Base-by-base conservation (phyloP, 2,888 invertebrate species). In the Cephus pygmeus region DNA sequence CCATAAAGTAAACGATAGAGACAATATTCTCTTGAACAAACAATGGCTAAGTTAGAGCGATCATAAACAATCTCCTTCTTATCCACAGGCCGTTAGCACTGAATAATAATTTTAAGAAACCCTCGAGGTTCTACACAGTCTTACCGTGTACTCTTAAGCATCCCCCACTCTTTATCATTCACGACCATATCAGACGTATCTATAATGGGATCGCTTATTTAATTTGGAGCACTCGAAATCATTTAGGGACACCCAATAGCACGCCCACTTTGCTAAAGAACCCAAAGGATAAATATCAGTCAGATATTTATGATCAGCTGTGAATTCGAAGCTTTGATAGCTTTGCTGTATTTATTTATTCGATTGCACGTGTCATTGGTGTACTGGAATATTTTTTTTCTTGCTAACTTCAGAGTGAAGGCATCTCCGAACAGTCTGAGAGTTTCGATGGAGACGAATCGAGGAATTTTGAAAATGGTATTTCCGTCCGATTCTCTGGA, bases 31-130 rank as follows among this genome's bases (percentile, higher is more conserved):
- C 73, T 76, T 80, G 84, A 76, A 83, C 86, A 85, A 86, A 86
- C 86, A 86, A 86, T 86, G 83, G 84, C 86, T 82, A 82, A 86
- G 83, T 85, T 85, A 85, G 83, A 81, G 80, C 81, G 83, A 83
- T 85, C 86, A 84, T 86, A 86, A 86, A 86, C 85, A 86, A 86
- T 86, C 78, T 80, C 81, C 85, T 85, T 86, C 85, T 85, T 86
- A 86, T 86, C 86, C 85, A 81, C 85, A 82, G 81, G 85, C 86
- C 85, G 86, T 86, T 86, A 86, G 83, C 84, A 82, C 83, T 82
- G 85, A 82, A 85, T 86, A 85, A 86, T 85, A 86, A 86, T 87
- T 86, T 86, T 81, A 76, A 77, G 77, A 73, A 69, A 69, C 73
- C 79, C 76, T 75, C 73, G 73, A 33, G 69, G 75, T 78, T 33